Percentiles rank a stretch among this genome's conserved stretches.
Conservation (phyloP, 2,888 invertebrate genomes). For the Dendrolimus pini region DNA sequence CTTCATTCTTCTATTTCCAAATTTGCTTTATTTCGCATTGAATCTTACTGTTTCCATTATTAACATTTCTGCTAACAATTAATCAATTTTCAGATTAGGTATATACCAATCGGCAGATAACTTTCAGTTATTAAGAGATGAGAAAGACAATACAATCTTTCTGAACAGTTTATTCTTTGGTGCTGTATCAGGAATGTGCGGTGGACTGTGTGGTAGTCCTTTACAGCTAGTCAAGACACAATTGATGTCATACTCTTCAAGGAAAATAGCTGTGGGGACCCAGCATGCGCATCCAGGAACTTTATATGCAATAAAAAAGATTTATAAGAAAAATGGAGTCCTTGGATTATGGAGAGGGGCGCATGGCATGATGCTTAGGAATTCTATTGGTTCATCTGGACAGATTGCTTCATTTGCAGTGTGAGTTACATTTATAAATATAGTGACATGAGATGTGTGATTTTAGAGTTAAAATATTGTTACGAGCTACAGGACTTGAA, state of each 20-base stretch:
- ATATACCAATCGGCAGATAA: conserved; percentile 85
- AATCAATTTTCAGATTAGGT: conserved; percentile 76
- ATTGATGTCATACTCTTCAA: conserved; percentile 85
- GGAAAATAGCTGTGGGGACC: conserved; percentile 90
- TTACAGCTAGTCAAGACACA: conserved; percentile 94
- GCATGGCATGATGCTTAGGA: conserved; percentile 83
- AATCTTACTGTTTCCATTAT: too few relatives aligned
- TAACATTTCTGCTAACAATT: too few relatives aligned
- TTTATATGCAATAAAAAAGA: conserved; percentile 78
- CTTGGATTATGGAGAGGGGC: conserved; percentile 83
- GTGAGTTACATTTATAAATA: conserved; percentile 35
- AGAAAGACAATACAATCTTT: conserved; percentile 81
- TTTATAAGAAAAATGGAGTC: conserved; percentile 76
- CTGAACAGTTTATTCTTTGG: conserved; percentile 83
- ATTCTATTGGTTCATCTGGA: conserved; percentile 88
- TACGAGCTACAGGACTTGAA: too few relatives aligned
- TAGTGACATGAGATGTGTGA: too few relatives aligned
- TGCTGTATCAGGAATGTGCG: conserved; percentile 85
- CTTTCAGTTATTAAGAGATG: conserved; percentile 77
- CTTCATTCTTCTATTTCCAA: too few relatives aligned
- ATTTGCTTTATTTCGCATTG: too few relatives aligned
- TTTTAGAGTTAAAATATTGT: too few relatives aligned
- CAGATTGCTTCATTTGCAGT: conserved; percentile 88
- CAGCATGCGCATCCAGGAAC: conserved; percentile 88
- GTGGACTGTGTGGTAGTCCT: conserved; percentile 89